Base-by-base conservation (phyloP, 2,113 vertebrate species). In the Pandion haliaetus region DNA sequence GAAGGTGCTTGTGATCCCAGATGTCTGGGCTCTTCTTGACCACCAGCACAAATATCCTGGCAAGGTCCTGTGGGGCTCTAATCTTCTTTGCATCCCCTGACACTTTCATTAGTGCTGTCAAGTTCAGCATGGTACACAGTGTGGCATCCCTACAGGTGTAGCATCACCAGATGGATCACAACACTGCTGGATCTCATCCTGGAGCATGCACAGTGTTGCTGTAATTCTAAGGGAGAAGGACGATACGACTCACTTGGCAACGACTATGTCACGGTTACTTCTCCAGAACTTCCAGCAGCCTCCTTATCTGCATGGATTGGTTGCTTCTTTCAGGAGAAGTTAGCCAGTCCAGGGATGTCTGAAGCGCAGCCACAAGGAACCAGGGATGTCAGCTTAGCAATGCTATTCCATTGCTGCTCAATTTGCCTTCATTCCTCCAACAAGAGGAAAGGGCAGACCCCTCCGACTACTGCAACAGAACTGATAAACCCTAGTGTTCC, bases 401-500 rank as follows among this genome's bases (percentile, higher is more conserved):
- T 31, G 32, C 11, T 50, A 72, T 70, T 70, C 31, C 19, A 19
- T 0, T 17, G 6, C n/a, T 76, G 47, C 58, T 73, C 24, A 44
- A 34, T 29, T 62, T 44, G 24, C 10, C 31, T 69, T 61, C 25
- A 62, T 26, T 6, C 5, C 15, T 88, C 12, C 2, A 62, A 67
- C 23, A 45, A 38, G 17, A 50, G 12, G 36, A 52, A 87, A 44
- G 28, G 54, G 12, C 18, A 79, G 36, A 74, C 4, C 15, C 3
- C 15, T 76, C 12, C 14, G 32, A 71, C n/a, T 77, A 42, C 44
- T 44, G 32, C 26, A 63, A 63, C 18, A 74, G 18, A 83, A 16
- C 23, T 42, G 5, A 50, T 15, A 55, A 2, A n/a, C 8, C 32
- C 3, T 6, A 55, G 7, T 2, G 9, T 18, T 67, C 5, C 12